Evolutionary conservation across 2,797 vertebrate species (phyloP).

Genomic region (Tapera naevia): DNA sequence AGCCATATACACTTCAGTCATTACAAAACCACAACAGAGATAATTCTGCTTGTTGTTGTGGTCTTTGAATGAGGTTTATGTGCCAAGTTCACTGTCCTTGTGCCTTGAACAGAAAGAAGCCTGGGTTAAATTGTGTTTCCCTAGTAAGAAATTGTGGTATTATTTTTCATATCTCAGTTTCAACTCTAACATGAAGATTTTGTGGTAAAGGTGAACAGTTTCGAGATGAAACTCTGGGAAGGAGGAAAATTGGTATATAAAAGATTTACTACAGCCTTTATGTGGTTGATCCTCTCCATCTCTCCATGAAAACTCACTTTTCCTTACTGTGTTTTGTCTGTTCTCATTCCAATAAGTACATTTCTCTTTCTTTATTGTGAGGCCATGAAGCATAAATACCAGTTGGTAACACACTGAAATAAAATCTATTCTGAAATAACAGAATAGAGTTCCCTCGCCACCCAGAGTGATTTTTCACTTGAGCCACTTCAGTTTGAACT

Average conservation of each 20-base stretch:
- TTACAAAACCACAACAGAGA: neutral
- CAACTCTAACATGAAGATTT: neutral
- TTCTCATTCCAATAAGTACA: neutral
- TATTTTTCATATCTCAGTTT: neutral
- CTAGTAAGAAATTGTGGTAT: neutral
- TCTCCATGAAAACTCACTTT: neutral
- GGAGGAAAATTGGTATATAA: neutral
- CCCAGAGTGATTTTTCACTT: neutral
- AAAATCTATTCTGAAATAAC: constrained; percentile 17
- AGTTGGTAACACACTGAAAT: neutral
- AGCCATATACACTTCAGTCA: neutral
- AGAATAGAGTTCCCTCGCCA: neutral
- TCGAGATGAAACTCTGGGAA: neutral
- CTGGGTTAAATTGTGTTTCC: neutral
- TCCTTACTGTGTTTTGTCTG: neutral
- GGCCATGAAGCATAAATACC: constrained; percentile 7
- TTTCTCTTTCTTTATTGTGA: constrained; percentile 2
- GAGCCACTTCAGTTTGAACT: neutral
- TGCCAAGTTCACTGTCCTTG: neutral
- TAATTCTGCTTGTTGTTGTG: neutral
- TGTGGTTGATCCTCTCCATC: neutral
- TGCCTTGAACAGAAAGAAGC: neutral
- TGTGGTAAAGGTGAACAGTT: neutral
- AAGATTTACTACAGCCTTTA: neutral
- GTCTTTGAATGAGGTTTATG: neutral